Evolutionary conservation across 2,888 invertebrate species (phyloP).

Genomic region (Harpalus rubripes): DNA sequence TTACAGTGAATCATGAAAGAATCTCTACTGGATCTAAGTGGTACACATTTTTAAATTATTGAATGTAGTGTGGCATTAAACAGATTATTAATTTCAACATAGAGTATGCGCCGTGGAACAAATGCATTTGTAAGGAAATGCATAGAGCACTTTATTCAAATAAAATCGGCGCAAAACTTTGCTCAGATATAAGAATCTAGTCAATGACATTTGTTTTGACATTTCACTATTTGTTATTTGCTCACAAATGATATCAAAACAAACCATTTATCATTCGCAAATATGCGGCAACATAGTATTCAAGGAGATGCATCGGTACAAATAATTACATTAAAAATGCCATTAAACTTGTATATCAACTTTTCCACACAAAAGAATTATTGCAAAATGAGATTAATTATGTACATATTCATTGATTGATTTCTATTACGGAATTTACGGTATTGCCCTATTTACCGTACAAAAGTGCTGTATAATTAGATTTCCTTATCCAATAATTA

Average conservation of each 20-base stretch:
- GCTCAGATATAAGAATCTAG: constrained; percentile 17
- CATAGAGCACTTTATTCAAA: constrained; percentile 36
- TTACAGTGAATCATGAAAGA: too few relatives aligned
- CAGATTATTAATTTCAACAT: constrained; percentile 45
- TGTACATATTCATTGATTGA: constrained; percentile 37
- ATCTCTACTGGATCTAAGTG: background rate
- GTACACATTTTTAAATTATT: constrained; percentile 38
- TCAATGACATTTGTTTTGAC: constrained; percentile 49
- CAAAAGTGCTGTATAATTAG: constrained; percentile 39
- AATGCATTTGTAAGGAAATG: constrained; percentile 38
- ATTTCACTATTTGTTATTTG: constrained; percentile 39
- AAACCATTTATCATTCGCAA: constrained; percentile 35
- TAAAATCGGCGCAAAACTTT: constrained; percentile 28
- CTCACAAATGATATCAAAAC: constrained; percentile 26
- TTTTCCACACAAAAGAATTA: constrained; percentile 35
- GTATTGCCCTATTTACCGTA: constrained; percentile 42
- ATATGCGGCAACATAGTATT: background rate
- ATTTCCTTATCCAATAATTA: constrained; percentile 35
- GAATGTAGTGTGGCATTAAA: constrained; percentile 29
- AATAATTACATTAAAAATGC: constrained; percentile 26
- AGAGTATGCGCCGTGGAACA: constrained; percentile 31
- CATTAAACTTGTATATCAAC: constrained; percentile 23
- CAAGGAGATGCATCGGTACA: background rate
- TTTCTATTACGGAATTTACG: constrained; percentile 22
- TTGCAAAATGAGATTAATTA: constrained; percentile 26